Evolutionary conservation across 1,140 invertebrate genomes (phyloP), one percentile per base, ranked within the genome.

Genomic region (Hyphantria cunea): DNA sequence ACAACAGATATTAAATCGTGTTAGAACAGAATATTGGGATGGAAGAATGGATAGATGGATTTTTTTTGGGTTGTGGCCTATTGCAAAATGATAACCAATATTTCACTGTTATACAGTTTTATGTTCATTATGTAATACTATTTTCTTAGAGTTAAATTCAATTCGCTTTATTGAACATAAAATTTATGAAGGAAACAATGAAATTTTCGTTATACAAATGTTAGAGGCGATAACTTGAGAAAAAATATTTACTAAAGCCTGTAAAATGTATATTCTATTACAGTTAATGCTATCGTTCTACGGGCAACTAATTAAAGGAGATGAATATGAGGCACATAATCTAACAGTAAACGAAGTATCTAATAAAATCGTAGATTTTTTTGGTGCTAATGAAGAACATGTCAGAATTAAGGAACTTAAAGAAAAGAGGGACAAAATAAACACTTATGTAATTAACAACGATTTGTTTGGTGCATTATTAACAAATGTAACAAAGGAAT

Each of bases 361-460:
- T 7, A 58, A 74, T 1, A 50, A 65, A 11, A 63, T 86, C 39
- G 53, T 81, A 7, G 42, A 42, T 34, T 25, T 70, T 3, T 51
- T 84, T 31, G 62, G 66, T n/a, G 37, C 52, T 0, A 47, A 76
- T 12, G 8, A 50, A 6, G 59, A 79, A 17, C 72, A 61, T 15
- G 31, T 15, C 9, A 80, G 75, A 68, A 68, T 85, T 11, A 59
- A 70, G 58, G 79, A 87, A 50, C 53, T 89, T 6, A 76, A 71
- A 72, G 65, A 68, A 0, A 87, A 87, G 75, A 32, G 87, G 10
- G 53, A 73, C 6, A 74, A 70, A 12, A 80, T 89, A n/a, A 55
- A 80, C 0, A 66, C 12, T 37, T 85, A 82, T 70, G 74, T 80
- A 0, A 50, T 84, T 0, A 70, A 89, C 42, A 81, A 78, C 68